A percentile compares a stretch with the other conserved stretches of the same genome.
These are phyloP conservation scores for Gadopsis bispinosus DNA, from an alignment of 2,797 vertebrate species.

Conservation along the genomic window DNA sequence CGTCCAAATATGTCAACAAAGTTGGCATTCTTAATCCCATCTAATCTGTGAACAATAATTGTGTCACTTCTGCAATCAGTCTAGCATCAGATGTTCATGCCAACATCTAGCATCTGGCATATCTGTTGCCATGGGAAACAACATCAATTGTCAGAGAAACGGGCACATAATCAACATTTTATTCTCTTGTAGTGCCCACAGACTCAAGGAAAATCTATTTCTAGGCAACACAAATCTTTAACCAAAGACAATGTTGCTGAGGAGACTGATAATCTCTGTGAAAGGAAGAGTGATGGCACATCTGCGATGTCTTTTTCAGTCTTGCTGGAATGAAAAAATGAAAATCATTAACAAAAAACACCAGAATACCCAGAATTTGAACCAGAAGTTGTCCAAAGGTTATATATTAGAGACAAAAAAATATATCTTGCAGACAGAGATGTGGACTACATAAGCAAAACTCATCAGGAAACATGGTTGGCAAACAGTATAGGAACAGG, in stretches of 20 bases:
- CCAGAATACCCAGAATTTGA: neutral
- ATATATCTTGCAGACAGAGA: neutral
- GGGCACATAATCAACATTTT: neutral
- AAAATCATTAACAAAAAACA: neutral
- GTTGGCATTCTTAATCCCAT: neutral
- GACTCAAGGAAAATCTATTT: slow-evolving; percentile 4
- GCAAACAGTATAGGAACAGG: too few relatives aligned
- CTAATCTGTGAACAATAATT: slow-evolving; percentile 8
- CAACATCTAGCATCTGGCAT: slow-evolving; percentile 7
- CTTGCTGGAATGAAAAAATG: neutral
- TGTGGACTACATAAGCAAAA: neutral
- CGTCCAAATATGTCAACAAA: neutral
- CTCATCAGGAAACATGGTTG: neutral
- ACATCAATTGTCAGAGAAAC: slow-evolving; percentile 2
- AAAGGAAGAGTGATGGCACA: neutral
- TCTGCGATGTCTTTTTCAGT: neutral
- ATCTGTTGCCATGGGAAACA: slow-evolving; percentile 9
- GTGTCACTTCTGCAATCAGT: slow-evolving; percentile 3
- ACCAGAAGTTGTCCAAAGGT: neutral
- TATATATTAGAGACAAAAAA: neutral
- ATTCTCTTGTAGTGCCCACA: neutral
- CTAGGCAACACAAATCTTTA: slow-evolving; percentile 1
- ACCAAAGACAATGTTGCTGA: slow-evolving; percentile 3
- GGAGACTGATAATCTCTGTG: neutral
- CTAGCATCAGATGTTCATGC: neutral